Evolutionary conservation across 2,888 invertebrate genomes (phyloP).

Genomic region (Arge pagana): DNA sequence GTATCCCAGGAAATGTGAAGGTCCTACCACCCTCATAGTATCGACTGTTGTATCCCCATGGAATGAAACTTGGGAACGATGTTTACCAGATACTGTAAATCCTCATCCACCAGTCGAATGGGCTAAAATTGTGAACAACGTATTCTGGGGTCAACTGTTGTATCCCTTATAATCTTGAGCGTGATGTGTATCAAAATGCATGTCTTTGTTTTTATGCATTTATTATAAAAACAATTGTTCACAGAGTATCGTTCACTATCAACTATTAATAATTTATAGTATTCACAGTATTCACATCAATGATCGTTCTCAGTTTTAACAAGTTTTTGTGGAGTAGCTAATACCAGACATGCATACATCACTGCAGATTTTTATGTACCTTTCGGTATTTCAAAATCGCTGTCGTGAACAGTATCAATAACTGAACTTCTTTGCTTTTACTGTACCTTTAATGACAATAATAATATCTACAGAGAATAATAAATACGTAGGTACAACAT

Average conservation of each 20-base stretch:
- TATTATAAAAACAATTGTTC: neutral
- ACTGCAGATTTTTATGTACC: too few relatives aligned
- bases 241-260: neutral
- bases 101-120: constrained; percentile 54
- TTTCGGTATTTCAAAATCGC: too few relatives aligned
- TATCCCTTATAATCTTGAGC: constrained; percentile 52
- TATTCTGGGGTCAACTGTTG: constrained; percentile 57
- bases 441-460: too few relatives aligned
- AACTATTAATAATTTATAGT: neutral
- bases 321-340: too few relatives aligned
- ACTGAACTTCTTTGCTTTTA: too few relatives aligned
- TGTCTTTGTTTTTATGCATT: neutral
- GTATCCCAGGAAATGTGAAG: constrained; percentile 35
- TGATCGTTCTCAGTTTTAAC: too few relatives aligned
- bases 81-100: constrained; percentile 54
- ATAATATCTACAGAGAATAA: too few relatives aligned
- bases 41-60: constrained; percentile 53
- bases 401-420: too few relatives aligned
- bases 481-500: too few relatives aligned
- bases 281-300: too few relatives aligned
- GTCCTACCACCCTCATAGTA: constrained; percentile 49
- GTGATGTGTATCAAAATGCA: neutral
- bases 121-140: constrained; percentile 47
- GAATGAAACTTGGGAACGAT: constrained; percentile 53
- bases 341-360: too few relatives aligned